Evolutionary conservation across 2,797 vertebrate species (phyloP).

Genomic region (Lepus oiostolus): DNA sequence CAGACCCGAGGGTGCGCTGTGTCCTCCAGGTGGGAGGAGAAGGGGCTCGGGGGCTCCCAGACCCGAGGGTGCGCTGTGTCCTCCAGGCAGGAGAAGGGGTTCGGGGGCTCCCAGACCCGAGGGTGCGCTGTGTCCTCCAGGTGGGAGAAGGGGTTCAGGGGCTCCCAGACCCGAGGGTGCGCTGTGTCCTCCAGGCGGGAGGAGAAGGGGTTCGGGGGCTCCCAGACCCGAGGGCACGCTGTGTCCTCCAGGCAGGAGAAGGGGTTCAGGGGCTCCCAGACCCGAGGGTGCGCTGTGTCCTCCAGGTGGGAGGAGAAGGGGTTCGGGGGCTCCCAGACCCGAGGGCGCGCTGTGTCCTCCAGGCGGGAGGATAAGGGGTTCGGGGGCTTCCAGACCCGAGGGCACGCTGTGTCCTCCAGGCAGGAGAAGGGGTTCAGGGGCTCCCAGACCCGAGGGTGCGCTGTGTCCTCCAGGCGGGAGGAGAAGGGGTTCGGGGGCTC

Average conservation of each 20-base stretch:
- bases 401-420: not conserved
- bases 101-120: not conserved
- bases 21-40: not conserved
- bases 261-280: not conserved
- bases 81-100: not conserved
- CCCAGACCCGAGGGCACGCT: not conserved
- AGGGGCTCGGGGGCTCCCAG: not conserved
- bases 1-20: not conserved
- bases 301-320: not conserved
- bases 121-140: not conserved
- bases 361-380: not conserved
- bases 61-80: no score
- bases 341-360: not conserved
- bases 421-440: not conserved
- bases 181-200: not conserved
- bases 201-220: not conserved
- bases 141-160: no score
- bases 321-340: not conserved
- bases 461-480: not conserved
- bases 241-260: not conserved
- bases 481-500: not conserved
- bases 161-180: no score
- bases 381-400: not conserved
- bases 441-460: not conserved
- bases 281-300: not conserved